These are phyloP conservation scores for Meandrina meandrites DNA, from an alignment of 92 coral and sea anemone species.

Conservation along the genomic window DNA sequence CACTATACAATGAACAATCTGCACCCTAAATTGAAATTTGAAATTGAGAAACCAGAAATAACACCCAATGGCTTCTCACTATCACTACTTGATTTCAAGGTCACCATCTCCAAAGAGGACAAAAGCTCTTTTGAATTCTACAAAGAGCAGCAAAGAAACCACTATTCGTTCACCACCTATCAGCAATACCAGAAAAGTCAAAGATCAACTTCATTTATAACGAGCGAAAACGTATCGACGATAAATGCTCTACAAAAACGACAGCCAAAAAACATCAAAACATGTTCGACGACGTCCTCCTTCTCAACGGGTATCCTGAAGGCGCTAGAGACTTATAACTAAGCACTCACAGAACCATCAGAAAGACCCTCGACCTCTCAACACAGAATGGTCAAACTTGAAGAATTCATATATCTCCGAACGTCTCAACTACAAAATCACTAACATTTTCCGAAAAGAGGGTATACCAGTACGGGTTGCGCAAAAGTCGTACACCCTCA, in stretches of 20 bases:
- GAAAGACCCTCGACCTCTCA: background rate
- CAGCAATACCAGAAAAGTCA: constrained; percentile 25
- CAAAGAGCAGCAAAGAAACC: constrained; percentile 54
- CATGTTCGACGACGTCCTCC: background rate
- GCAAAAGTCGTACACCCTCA: background rate
- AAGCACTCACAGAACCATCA: too few species aligned
- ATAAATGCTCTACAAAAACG: background rate
- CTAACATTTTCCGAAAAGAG: constrained; percentile 10
- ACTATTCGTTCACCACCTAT: constrained; percentile 42
- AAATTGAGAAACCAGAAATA: constrained; percentile 47
- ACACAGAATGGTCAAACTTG: constrained; percentile 8
- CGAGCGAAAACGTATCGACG: background rate
- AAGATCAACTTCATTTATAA: background rate
- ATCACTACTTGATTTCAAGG: constrained; percentile 40
- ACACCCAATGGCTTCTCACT: constrained; percentile 30
- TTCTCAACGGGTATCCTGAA: background rate
- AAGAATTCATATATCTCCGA: background rate
- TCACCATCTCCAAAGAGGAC: constrained; percentile 32
- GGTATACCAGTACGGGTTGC: constrained; percentile 4
- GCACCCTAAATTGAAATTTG: constrained; percentile 33
- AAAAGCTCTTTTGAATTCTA: constrained; percentile 48
- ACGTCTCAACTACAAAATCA: background rate
- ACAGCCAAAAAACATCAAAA: background rate
- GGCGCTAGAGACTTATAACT: background rate
- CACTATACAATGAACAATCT: constrained; percentile 30